Base-by-base conservation (phyloP, 30 jellyfish, hydroid and myxozoan species). In the Mastigias papua region DNA sequence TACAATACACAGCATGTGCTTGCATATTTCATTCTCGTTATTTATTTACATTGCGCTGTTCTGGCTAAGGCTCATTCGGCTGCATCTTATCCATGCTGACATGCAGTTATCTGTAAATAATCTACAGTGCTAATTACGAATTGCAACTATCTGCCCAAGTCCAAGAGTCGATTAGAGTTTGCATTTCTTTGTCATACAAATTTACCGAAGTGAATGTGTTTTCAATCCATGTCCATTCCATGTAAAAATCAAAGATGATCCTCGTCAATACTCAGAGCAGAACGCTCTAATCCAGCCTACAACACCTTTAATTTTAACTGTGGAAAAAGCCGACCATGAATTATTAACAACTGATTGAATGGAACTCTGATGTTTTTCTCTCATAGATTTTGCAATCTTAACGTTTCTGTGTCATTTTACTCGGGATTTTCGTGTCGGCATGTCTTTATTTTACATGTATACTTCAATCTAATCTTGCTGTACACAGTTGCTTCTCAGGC, bases 261-360 rank as follows among this genome's bases (percentile, higher is more conserved):
- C 74, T 9, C 73, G 84, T 50, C 54, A 69, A 67, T 66, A 48
- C 70, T 30, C 61, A 30, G 77, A n/a, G 81, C 80, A 65, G 72
- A 57, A 10, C 81, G 23, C 54, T 28, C 92, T 42, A 67, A 82
- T 82, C 92, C 85, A 48, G 67, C 76, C 92, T 32, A 37, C 78
- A 1, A 46, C 60, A 68, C 58, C 73, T 58, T 67, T 51, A 48
- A 31, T 82, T 82, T 65, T 63, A 48, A 82, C 75, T 82, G 92
- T 22, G 80, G 78, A 68, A 46, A 66, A 82, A 37, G 92, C 92
- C 92, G 92, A 82, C 92, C 26, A 54, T 82, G 21, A 82, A 82
- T 82, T 20, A 82, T 82, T 82, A 13, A 82, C 50, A 25, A 21
- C 27, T 58, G 33, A 80, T 80, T 63, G 79, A 63, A 80, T 76